Evolutionary conservation across 1,140 invertebrate genomes (phyloP), one percentile per base, ranked within the genome.

Genomic region (Heliothis virescens): DNA sequence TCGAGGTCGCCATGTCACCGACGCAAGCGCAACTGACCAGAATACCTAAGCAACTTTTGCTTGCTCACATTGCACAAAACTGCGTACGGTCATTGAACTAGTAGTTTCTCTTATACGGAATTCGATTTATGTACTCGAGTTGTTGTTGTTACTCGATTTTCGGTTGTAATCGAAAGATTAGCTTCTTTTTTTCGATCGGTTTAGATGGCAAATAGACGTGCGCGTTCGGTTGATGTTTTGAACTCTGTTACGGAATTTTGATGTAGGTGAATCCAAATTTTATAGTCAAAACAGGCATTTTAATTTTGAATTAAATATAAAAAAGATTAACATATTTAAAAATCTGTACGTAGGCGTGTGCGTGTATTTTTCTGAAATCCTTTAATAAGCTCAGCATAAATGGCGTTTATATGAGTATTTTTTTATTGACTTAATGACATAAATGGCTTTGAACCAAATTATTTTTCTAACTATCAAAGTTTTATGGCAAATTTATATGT

Each of bases 31-130:
- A 75, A 81, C 84, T 90, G 90, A 87, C 84, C 86, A 84, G 89
- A 90, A 90, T 90, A 80, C 82, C 82, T 85, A 88, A 89, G 79
- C 85, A 85, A 89, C 86, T 85, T 88, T 89, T 87, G 86, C 88
- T 89, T 87, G 86, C 88, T 91, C 85, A 87, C 77, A 82, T 87
- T 90, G 89, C 89, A 90, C 88, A 91, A 91, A 92, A 91, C 87
- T 87, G 83, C 83, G 76, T 89, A 79, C 75, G 85, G 87, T 87
- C 87, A 82, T 65, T 86, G 85, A 87, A 85, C 89, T 85, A 53
- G 3, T 85, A 82, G 73, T 81, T 81, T 74, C 79, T 63, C 79
- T 63, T 74, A 41, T 11, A 50, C 41, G 62, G 55, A 50, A n/a
- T 74, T 72, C 53, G 18, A 41, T 18, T 57, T 69, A 69, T 52